Percentiles rank a stretch among this genome's conserved stretches.
These are phyloP conservation scores for Hippopotamus amphibius DNA, from an alignment of 2,113 vertebrate species.

Conservation along the genomic window DNA sequence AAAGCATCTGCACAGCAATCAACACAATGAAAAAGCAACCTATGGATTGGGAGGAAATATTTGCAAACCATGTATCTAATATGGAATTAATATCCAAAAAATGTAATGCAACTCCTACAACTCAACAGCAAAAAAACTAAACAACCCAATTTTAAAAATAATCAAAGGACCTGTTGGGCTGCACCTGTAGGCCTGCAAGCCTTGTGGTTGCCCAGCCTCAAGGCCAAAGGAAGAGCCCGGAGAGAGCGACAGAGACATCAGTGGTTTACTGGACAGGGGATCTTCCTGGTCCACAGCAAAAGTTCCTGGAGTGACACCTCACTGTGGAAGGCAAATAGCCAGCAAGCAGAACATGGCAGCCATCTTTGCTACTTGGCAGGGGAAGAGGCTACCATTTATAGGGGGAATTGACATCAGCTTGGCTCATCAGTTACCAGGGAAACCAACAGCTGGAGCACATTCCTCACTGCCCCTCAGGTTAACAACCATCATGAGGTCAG, in stretches of 20 bases:
- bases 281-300: neutral
- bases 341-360: neutral
- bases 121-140: neutral
- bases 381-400: neutral
- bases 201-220: neutral
- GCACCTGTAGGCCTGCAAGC: neutral
- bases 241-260: neutral
- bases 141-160: neutral
- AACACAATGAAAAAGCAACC: neutral
- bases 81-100: neutral
- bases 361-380: neutral
- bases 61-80: neutral
- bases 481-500: neutral
- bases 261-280: neutral
- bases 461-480: neutral
- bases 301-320: neutral
- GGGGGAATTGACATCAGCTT: neutral
- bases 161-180: neutral
- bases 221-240: neutral
- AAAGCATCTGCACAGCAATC: neutral
- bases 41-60: neutral
- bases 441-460: neutral
- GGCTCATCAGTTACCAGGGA: neutral
- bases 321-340: too few species aligned
- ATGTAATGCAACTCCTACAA: neutral